Conservation (phyloP, 37 sponge, comb jelly and placozoan genomes). For the Corticium candelabrum region DNA sequence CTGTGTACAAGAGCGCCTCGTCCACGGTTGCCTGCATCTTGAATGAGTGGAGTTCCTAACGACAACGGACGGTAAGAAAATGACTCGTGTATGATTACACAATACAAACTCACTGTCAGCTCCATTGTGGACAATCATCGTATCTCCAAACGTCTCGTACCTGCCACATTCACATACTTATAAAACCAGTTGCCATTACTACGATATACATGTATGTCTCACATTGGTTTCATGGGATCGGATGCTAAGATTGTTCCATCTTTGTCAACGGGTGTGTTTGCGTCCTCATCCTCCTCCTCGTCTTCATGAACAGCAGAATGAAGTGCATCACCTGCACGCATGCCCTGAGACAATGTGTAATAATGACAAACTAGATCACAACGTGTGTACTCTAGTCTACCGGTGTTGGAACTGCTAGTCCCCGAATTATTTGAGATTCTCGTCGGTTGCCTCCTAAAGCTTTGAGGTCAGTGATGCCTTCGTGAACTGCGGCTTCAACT, state of each 20-base stretch:
- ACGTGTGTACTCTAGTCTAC: no score
- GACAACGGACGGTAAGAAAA: no score
- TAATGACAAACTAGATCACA: no score
- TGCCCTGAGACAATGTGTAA: no score
- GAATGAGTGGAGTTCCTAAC: no score
- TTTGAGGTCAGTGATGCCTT: not conserved
- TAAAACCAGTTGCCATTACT: not conserved
- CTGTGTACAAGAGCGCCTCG: no score
- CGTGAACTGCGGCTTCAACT: not conserved
- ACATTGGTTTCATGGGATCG: not conserved
- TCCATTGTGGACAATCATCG: not conserved
- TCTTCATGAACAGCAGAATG: not conserved
- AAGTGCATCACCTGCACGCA: not conserved
- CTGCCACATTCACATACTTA: not conserved
- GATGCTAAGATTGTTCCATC: not conserved
- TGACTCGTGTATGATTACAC: no score
- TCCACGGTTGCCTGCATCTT: no score
- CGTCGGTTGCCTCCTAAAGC: not conserved
- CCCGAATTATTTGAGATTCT: not conserved
- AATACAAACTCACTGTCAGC: not conserved
- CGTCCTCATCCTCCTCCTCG: not conserved
- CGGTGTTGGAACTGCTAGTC: not conserved
- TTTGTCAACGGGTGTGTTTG: not conserved
- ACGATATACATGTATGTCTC: not conserved
- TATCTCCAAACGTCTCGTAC: not conserved